A percentile compares a stretch with the other conserved stretches of the same genome.
phyloP scores from a whole-genome alignment of 2,888 invertebrate genomes.

The Ophonus ardosiacus region DNA sequence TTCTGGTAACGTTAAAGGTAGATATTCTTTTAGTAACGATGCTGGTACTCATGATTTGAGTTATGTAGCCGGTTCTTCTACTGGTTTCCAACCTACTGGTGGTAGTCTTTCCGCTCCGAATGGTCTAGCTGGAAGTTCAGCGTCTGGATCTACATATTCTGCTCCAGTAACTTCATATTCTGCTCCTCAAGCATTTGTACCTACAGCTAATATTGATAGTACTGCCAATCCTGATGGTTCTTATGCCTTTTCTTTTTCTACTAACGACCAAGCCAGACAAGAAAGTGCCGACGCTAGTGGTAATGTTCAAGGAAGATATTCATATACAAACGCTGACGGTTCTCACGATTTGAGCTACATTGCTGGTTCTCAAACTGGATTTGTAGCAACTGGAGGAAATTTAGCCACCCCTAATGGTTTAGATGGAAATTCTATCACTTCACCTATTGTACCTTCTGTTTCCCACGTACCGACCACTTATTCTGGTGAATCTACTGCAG shows the following conservation, averaged over 20 bases:
- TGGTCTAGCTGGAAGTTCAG: conserved; percentile 46
- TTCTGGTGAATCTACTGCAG: conserved; percentile 20
- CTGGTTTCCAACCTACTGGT: conserved; percentile 66
- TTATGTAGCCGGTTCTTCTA: conserved; percentile 66
- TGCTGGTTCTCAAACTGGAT: conserved; percentile 68
- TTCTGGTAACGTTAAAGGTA: conserved; percentile 69
- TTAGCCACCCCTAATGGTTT: conserved; percentile 69
- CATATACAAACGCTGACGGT: conserved; percentile 68
- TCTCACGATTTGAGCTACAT: conserved; percentile 68
- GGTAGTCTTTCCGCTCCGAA: conserved; percentile 65
- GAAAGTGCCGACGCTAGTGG: conserved; percentile 69
- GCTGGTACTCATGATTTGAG: conserved; percentile 64
- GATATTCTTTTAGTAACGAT: conserved; percentile 63
- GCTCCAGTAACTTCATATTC: conserved; percentile 1
- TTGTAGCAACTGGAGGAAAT: conserved; percentile 73
- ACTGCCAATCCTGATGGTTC: conserved; percentile 68
- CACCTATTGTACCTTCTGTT: neutral
- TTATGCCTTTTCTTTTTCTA: conserved; percentile 69
- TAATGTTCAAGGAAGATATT: conserved; percentile 69
- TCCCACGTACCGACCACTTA: conserved; percentile 4
- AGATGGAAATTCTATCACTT: conserved; percentile 35
- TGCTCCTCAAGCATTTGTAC: neutral
- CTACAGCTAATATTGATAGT: neutral
- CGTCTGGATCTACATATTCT: neutral
- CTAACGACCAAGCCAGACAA: conserved; percentile 67